Percentiles rank a stretch among this genome's conserved stretches.
Evolutionary conservation across 2,113 vertebrate genomes (phyloP).

Genomic region (Melierax canorus): DNA sequence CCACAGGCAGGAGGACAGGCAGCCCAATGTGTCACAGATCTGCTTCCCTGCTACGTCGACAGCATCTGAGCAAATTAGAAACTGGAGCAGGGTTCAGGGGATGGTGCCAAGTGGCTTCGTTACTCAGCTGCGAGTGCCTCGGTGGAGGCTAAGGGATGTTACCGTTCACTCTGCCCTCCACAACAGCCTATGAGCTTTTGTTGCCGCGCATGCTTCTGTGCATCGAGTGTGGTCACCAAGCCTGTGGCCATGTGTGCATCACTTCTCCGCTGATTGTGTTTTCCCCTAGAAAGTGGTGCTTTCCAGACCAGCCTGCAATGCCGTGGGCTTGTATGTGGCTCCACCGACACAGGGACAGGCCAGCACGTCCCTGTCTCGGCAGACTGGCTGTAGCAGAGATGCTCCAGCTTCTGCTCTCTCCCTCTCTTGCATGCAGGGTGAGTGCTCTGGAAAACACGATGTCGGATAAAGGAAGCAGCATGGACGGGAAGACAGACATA

Average conservation of each 20-base stretch:
- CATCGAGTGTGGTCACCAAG: neutral
- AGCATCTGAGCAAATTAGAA: neutral
- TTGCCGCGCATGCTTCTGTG: fast-evolving
- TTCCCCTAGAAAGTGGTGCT: neutral
- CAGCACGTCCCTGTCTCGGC: neutral
- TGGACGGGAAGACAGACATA: slow-evolving; percentile 68
- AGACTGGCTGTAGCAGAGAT: too few species aligned
- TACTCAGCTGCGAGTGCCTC: neutral
- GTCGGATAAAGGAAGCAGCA: slow-evolving; percentile 66
- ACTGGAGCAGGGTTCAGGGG: neutral
- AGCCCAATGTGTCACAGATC: fast-evolving
- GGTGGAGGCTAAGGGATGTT: fast-evolving
- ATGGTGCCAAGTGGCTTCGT: neutral
- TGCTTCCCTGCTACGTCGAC: neutral
- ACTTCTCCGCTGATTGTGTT: fast-evolving
- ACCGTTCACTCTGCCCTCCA: neutral
- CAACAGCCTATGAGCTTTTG: neutral
- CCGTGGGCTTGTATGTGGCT: fast-evolving
- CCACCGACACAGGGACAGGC: fast-evolving
- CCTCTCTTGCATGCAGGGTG: slow-evolving; percentile 3
- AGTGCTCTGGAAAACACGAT: slow-evolving; percentile 5
- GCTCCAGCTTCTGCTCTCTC: neutral
- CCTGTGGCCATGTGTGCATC: fast-evolving
- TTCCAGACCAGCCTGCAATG: too few species aligned
- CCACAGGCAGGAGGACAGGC: neutral